A percentile compares a stretch with the other conserved stretches of the same genome.
Evolutionary conservation across 2,113 vertebrate genomes (phyloP).

Genomic region (Condylura cristata): DNA sequence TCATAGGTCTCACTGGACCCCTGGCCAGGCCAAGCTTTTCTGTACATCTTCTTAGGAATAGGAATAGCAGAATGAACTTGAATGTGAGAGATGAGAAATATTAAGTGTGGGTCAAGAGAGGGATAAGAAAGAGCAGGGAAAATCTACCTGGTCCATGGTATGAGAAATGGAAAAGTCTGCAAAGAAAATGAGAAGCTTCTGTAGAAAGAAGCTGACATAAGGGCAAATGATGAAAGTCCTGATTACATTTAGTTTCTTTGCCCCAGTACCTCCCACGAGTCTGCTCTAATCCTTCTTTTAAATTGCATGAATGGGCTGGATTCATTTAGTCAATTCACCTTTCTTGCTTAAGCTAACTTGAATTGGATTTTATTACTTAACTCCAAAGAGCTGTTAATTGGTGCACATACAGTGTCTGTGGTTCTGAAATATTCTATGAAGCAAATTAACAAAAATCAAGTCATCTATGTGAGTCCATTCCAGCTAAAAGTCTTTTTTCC

Average conservation of each 20-base stretch:
- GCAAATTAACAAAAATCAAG: constrained; percentile 40
- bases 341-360: constrained; percentile 51
- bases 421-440: not conserved
- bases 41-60: not conserved
- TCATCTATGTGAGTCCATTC: not conserved
- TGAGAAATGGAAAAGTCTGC: not conserved
- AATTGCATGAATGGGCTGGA: not conserved
- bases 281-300: not conserved
- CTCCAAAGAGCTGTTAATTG: constrained; percentile 50
- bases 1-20: fast-evolving
- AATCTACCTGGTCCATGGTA: not conserved
- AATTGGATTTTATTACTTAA: constrained; percentile 54
- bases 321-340: constrained; percentile 26
- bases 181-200: not conserved
- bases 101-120: not conserved
- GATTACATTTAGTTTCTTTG: not conserved
- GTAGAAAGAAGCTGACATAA: not conserved
- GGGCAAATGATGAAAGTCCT: not conserved
- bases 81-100: not conserved
- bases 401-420: not conserved
- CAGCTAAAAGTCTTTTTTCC: not conserved
- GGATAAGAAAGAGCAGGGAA: not conserved
- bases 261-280: not conserved
- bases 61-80: not conserved
- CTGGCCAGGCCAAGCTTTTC: not conserved